Evolutionary conservation across 2,888 invertebrate species (phyloP).

Genomic region (Conus canariensis): DNA sequence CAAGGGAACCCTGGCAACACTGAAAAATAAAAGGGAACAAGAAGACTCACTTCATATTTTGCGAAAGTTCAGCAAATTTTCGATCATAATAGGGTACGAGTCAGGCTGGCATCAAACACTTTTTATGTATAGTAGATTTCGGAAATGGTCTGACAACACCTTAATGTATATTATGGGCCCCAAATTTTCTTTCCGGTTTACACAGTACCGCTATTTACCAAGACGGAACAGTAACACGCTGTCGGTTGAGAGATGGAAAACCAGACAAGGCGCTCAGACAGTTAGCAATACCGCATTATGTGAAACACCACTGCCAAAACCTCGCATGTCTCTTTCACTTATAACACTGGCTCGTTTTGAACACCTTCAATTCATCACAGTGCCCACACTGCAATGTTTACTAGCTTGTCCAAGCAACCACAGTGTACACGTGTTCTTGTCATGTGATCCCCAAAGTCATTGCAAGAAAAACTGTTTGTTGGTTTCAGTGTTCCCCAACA

Average conservation of each 20-base stretch:
- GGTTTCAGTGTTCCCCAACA: no score
- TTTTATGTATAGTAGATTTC: background rate
- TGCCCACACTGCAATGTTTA: background rate
- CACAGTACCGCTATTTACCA: no score
- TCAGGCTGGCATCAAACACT: background rate
- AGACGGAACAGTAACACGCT: no score
- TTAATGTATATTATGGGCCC: background rate
- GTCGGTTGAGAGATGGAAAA: no score
- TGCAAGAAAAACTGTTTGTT: no score
- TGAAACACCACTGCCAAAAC: background rate
- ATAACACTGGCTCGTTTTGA: background rate
- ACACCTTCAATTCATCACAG: background rate
- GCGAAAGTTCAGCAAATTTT: background rate
- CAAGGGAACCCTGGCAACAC: background rate
- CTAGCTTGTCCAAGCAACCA: background rate
- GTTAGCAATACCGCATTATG: background rate
- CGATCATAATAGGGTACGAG: background rate
- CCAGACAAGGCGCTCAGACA: no score
- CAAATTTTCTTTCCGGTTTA: no score
- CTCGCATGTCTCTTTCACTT: background rate
- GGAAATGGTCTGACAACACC: slow-evolving; percentile 14
- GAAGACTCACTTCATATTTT: background rate
- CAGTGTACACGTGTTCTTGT: no score
- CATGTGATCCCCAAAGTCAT: no score
- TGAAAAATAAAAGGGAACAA: background rate